Evolutionary conservation across 2,113 vertebrate species (phyloP), one percentile per base, ranked within the genome.

Genomic region (Puntigrus tetrazona): DNA sequence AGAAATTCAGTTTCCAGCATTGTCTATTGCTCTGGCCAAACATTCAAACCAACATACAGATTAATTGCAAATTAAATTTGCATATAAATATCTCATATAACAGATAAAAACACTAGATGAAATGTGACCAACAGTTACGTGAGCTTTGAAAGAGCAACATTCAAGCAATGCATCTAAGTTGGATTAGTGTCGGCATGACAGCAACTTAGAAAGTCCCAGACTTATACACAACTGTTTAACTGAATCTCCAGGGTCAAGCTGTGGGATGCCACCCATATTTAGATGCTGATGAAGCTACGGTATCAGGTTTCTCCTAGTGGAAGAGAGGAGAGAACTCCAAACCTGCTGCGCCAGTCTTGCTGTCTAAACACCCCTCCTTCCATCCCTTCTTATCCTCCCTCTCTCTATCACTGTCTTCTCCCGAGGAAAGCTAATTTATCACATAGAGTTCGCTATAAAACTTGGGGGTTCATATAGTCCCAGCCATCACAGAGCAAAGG

Each of bases 281-380:
- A 78, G 22, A 61, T 43, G 31, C 34, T 78, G 27, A 78, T 78
- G 18, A 34, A 57, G 4, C 75, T 77, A 57, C 29, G 11, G 55
- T 61, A 61, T 78, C 50, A 29, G 13, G 55, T 78, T 78, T 61
- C 76, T 78, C 75, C 11, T 59, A 38, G 38, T 14, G 76, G 76
- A 61, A 78, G 5, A 61, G 4, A 55, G 76, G 31, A 43, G 7
- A 61, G 50, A 78, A 57, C 50, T 57, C 29, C 20, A 78, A 59
- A 41, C 20, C 31, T 57, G 5, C 75, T 0, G 29, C 13, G 27
- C 18, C 50, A 61, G 31, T 22, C 27, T 10, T 52, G 41, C 76
- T 41, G 22, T 78, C 55, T 41, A 41, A 78, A 27, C 74, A 61
- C 34, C 55, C 52, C 22, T 43, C 55, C 20, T 31, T 52, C 45